Percentiles rank a stretch among this genome's conserved stretches.
These are phyloP conservation scores for Hermetia illucens DNA, from an alignment of 1,140 invertebrate genomes.

Conservation along the genomic window DNA sequence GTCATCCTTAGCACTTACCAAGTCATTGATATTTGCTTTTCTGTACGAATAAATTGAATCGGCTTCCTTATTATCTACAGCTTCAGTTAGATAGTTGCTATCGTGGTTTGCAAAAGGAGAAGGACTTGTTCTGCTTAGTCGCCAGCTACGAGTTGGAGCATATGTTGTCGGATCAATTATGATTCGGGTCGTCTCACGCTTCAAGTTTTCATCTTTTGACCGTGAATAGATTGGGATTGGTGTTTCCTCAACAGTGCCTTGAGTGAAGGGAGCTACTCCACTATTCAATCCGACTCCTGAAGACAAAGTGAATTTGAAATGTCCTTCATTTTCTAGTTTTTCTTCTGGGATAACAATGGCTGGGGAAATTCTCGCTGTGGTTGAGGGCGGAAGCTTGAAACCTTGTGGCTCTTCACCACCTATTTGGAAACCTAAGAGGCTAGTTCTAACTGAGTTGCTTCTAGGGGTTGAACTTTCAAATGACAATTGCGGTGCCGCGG, in stretches of 20 bases:
- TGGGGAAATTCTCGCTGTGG: neutral
- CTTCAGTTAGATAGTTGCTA: neutral
- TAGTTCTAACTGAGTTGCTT: too few species aligned
- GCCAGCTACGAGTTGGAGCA: slow-evolving; percentile 11
- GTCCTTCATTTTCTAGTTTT: neutral
- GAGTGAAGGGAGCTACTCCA: neutral
- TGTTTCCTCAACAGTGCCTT: slow-evolving; percentile 3
- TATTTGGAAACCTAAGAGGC: too few species aligned
- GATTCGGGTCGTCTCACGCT: slow-evolving; percentile 2
- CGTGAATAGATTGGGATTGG: too few species aligned
- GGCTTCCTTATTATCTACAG: neutral
- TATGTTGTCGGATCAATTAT: slow-evolving; percentile 26
- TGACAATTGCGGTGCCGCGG: neutral
- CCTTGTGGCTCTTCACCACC: slow-evolving; percentile 23
- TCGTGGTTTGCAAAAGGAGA: neutral
- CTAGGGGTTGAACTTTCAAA: neutral
- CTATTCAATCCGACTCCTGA: neutral
- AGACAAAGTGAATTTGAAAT: neutral
- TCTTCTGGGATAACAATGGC: neutral
- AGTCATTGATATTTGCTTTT: too few species aligned
- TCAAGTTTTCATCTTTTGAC: too few species aligned
- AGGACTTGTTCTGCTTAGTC: neutral
- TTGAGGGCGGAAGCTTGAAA: slow-evolving; percentile 12
- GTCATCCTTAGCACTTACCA: too few species aligned
- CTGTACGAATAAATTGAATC: neutral